Evolutionary conservation across 2,797 vertebrate species (phyloP).

Genomic region (Merluccius polli): DNA sequence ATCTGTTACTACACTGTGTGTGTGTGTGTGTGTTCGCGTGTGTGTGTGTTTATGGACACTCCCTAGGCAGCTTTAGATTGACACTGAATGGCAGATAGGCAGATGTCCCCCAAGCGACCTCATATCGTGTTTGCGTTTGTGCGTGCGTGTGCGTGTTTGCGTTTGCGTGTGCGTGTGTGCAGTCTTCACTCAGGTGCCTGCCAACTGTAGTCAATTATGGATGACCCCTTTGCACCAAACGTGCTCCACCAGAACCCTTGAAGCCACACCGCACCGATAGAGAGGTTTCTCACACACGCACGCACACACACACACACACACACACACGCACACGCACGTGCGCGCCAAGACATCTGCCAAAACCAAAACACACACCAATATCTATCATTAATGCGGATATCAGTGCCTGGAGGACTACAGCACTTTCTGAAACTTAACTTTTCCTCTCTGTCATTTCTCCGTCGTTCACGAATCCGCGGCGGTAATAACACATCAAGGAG

Average conservation of each 20-base stretch:
- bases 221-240: conserved; percentile 24
- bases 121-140: conserved; percentile 50
- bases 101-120: conserved; percentile 53
- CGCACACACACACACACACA: no score
- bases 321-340: no score
- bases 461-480: no score
- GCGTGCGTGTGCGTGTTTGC: conserved; percentile 8
- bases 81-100: conserved; percentile 56
- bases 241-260: not conserved
- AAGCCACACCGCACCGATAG: no score
- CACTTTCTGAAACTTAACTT: no score
- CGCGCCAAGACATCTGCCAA: no score
- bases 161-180: conserved; percentile 12
- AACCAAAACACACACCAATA: no score
- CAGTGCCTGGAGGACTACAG: no score
- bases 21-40: conserved; percentile 20
- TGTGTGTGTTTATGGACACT: not conserved
- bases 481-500: no score
- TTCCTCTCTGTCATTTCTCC: no score
- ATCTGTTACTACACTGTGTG: conserved; percentile 39
- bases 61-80: conserved; percentile 33
- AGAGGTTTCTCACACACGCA: no score
- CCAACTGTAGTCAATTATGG: conserved; percentile 45
- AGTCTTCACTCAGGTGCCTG: conserved; percentile 26
- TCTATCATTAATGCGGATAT: no score